Conservation (phyloP, 2,888 invertebrate genomes). For the Mesorhabditis spiculigera region DNA sequence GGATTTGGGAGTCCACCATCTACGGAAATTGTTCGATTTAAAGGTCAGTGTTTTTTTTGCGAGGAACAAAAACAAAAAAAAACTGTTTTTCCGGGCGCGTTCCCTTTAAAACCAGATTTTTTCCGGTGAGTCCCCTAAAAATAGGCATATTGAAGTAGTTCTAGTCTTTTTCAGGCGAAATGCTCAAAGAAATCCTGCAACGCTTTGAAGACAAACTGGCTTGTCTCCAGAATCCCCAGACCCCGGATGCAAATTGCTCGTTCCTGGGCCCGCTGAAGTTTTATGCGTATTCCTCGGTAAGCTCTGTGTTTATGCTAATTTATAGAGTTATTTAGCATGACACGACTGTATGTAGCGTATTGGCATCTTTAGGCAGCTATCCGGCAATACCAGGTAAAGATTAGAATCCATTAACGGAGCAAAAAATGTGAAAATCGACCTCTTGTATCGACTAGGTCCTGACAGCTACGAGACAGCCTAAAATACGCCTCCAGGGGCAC, state of each 20-base stretch:
- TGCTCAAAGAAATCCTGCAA: neutral
- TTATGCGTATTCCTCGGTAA: neutral
- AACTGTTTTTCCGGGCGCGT: no score
- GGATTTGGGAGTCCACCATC: neutral
- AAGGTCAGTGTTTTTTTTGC: no score
- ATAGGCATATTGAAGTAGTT: no score
- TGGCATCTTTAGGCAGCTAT: neutral
- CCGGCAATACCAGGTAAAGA: neutral
- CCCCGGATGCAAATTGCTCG: neutral
- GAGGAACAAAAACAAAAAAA: no score
- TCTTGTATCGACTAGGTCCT: no score
- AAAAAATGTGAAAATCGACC: no score
- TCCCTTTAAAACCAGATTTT: neutral
- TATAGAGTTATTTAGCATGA: neutral
- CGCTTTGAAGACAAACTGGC: neutral
- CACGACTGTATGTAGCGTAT: neutral
- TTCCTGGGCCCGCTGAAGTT: neutral
- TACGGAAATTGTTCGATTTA: neutral
- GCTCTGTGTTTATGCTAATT: neutral
- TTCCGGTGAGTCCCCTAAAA: neutral
- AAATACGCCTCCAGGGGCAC: no score
- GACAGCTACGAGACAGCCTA: no score
- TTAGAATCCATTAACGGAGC: no score
- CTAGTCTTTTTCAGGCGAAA: neutral
- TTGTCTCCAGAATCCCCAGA: neutral